A percentile compares a stretch with the other conserved stretches of the same genome.
Evolutionary conservation across 35 echinoderm and acorn worm species (phyloP).

Genomic region (Strongylocentrotus purpuratus): DNA sequence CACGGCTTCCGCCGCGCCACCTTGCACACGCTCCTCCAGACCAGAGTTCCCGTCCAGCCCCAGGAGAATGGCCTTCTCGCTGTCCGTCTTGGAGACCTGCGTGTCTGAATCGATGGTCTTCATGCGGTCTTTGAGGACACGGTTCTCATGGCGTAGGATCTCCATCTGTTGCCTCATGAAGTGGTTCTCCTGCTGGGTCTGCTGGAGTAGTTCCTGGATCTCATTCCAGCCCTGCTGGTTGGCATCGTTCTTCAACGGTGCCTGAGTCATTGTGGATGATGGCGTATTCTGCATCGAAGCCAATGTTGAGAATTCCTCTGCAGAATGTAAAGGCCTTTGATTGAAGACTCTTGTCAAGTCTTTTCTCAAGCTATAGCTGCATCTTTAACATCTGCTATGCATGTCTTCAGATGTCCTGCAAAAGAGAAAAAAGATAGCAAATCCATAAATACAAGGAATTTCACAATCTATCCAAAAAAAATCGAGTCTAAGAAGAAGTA

Average conservation of each 20-base stretch:
- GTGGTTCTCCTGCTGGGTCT: constrained; percentile 94
- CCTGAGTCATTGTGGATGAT: constrained; percentile 62
- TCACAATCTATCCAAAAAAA: not conserved
- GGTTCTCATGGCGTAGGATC: constrained; percentile 79
- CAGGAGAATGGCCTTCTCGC: constrained; percentile 82
- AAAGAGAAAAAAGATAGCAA: not conserved
- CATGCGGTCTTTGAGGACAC: constrained; percentile 76
- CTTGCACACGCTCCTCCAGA: constrained; percentile 32
- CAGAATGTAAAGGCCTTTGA: too few relatives aligned
- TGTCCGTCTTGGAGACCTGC: constrained; percentile 85
- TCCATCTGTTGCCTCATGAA: constrained; percentile 96
- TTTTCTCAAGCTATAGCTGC: not conserved
- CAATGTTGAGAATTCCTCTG: not conserved
- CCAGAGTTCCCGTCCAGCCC: constrained; percentile 58
- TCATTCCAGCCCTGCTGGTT: constrained; percentile 84
- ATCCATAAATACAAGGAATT: not conserved
- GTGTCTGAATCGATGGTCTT: constrained; percentile 56
- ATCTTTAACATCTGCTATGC: not conserved
- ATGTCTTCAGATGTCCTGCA: not conserved
- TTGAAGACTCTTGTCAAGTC: not conserved
- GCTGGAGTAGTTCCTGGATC: constrained; percentile 92
- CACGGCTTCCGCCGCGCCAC: constrained; percentile 41
- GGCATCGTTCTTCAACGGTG: constrained; percentile 61
- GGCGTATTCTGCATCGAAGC: constrained; percentile 15
- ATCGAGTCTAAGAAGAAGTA: not conserved